Percentiles rank a stretch among this genome's conserved stretches.
Evolutionary conservation across 2,888 invertebrate genomes (phyloP).

Genomic region (Dione vanillae): DNA sequence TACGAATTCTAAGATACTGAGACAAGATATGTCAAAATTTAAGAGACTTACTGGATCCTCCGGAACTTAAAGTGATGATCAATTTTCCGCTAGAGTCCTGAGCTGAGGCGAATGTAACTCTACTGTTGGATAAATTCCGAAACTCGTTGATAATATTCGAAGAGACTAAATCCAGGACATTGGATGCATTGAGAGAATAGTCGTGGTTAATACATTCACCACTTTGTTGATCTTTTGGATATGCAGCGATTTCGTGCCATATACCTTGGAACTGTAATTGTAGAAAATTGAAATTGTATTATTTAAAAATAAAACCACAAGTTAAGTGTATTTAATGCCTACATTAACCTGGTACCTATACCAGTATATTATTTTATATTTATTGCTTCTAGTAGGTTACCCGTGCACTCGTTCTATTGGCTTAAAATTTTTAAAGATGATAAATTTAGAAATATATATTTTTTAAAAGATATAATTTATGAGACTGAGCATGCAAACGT

Average conservation of each 20-base stretch:
- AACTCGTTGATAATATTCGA: slow-evolving; percentile 57
- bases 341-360: too few species aligned
- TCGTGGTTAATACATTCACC: slow-evolving; percentile 66
- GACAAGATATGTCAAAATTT: not conserved
- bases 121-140: slow-evolving; percentile 49
- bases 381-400: too few species aligned
- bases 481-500: too few species aligned
- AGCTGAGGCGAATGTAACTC: slow-evolving; percentile 51
- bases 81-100: slow-evolving; percentile 58
- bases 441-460: too few species aligned
- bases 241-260: slow-evolving; percentile 64
- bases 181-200: slow-evolving; percentile 49
- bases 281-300: not conserved
- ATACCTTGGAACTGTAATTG: slow-evolving; percentile 58
- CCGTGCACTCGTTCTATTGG: too few species aligned
- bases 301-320: not conserved
- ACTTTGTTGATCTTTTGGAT: slow-evolving; percentile 57
- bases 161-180: slow-evolving; percentile 55
- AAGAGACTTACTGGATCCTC: slow-evolving; percentile 51
- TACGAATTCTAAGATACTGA: too few species aligned
- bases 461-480: too few species aligned
- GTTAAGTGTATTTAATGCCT: too few species aligned
- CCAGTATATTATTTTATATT: too few species aligned
- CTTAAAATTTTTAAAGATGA: too few species aligned
- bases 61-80: slow-evolving; percentile 47